Conservation (phyloP, 2,797 vertebrate genomes). For the Mallotus villosus region DNA sequence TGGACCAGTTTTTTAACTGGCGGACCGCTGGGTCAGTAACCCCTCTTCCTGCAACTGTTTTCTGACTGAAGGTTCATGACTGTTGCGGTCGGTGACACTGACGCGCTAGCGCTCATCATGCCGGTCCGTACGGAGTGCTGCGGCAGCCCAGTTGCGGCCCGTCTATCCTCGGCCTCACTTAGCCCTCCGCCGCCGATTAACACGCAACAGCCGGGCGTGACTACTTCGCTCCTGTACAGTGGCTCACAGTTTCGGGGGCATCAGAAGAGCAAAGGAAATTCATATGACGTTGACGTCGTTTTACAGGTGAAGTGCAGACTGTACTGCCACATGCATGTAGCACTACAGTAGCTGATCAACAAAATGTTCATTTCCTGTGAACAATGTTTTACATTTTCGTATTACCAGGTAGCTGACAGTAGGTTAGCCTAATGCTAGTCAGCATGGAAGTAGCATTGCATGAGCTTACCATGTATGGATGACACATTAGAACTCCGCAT, state of each 20-base stretch:
- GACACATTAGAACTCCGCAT: not conserved
- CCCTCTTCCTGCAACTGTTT: slow-evolving; percentile 30
- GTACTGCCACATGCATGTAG: not conserved
- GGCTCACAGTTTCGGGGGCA: slow-evolving; percentile 94
- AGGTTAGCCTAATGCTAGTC: not conserved
- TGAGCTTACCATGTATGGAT: slow-evolving; percentile 8
- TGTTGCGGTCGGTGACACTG: slow-evolving; percentile 71
- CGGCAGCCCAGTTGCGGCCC: slow-evolving; percentile 66
- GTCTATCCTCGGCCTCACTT: slow-evolving; percentile 78
- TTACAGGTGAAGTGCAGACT: slow-evolving; percentile 82
- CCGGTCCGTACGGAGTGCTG: slow-evolving; percentile 84
- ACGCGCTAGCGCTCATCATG: slow-evolving; percentile 75
- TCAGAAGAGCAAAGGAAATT: slow-evolving; percentile 97
- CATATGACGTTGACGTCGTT: slow-evolving; percentile 96
- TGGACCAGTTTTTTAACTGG: slow-evolving; percentile 11
- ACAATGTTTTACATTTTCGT: slow-evolving; percentile 8
- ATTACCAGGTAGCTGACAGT: not conserved
- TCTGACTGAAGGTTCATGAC: slow-evolving; percentile 67
- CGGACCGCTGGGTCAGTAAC: slow-evolving; percentile 3
- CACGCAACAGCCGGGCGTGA: slow-evolving; percentile 91
- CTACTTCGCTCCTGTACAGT: slow-evolving; percentile 91
- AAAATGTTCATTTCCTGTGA: not conserved
- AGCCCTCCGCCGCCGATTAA: slow-evolving; percentile 94
- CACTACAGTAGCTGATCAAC: too few relatives aligned
- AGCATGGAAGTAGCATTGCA: not conserved